Conservation (phyloP, 1,140 invertebrate genomes). For the Penaeus japonicus region DNA sequence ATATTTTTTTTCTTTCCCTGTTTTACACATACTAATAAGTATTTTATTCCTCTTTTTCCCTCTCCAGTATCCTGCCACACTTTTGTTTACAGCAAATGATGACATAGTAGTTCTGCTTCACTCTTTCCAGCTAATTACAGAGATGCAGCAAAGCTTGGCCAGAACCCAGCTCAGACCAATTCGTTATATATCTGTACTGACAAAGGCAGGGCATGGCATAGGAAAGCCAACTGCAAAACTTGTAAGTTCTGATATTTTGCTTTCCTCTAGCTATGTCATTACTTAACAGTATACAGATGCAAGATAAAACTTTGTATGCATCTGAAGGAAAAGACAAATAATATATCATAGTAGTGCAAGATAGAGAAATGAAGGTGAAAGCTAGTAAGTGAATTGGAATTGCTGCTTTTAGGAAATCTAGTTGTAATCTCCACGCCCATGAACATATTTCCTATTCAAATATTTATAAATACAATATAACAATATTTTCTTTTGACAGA, state of each 20-base stretch:
- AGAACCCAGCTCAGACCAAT: constrained; percentile 74
- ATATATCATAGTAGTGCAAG: neutral
- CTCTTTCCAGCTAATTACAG: constrained; percentile 93
- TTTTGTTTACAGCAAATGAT: constrained; percentile 95
- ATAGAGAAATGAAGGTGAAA: neutral
- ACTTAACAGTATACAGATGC: too few species aligned
- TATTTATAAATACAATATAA: neutral
- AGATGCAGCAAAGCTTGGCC: constrained; percentile 82
- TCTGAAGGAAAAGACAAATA: too few species aligned
- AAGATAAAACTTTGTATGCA: too few species aligned
- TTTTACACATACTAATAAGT: too few species aligned
- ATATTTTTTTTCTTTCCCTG: too few species aligned
- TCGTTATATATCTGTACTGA: constrained; percentile 89
- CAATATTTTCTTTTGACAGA: constrained; percentile 72
- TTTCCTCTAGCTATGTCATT: constrained; percentile 30
- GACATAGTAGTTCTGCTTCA: constrained; percentile 96
- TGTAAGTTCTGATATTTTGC: constrained; percentile 69
- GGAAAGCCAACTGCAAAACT: constrained; percentile 95
- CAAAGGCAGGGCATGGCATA: constrained; percentile 93
- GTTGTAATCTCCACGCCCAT: too few species aligned
- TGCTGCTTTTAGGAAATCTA: neutral
- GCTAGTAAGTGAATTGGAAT: constrained; percentile 47
- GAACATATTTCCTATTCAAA: neutral
- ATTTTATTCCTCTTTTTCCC: neutral
- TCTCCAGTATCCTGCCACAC: constrained; percentile 86